A percentile compares a stretch with the other conserved stretches of the same genome.
Evolutionary conservation across 2,797 vertebrate species (phyloP).

Genomic region (Sarcoramphus papa): DNA sequence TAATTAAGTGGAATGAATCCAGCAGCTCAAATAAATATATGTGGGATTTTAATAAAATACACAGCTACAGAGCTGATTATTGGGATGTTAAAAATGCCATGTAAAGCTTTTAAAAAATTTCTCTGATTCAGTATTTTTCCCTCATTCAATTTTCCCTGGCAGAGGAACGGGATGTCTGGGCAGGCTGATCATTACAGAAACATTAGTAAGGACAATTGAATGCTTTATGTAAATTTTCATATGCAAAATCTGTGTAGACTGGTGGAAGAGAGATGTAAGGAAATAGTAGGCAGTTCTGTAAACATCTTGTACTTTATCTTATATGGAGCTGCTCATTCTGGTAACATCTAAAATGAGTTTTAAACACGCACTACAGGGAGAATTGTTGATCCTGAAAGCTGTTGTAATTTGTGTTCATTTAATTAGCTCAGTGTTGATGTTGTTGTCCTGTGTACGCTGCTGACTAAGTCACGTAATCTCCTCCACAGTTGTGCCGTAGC

Average conservation of each 20-base stretch:
- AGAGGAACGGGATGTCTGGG: neutral
- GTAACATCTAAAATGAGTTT: neutral
- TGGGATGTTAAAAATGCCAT: neutral
- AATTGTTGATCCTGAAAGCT: constrained; percentile 59
- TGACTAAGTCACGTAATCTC: constrained; percentile 42
- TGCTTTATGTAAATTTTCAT: neutral
- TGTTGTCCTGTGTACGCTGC: neutral
- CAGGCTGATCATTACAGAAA: constrained; percentile 11
- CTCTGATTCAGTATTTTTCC: neutral
- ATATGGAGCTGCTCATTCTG: neutral
- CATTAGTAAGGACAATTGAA: neutral
- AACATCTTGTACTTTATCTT: neutral
- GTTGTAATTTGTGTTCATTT: constrained; percentile 64
- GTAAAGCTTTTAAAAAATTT: neutral
- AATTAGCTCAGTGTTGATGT: constrained; percentile 67
- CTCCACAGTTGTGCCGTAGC: neutral
- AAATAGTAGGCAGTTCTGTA: neutral
- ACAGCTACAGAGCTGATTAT: neutral
- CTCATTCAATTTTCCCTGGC: neutral
- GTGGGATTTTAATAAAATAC: constrained; percentile 26
- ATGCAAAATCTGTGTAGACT: neutral
- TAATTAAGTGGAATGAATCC: neutral
- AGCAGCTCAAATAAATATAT: constrained; percentile 7
- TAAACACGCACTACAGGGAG: neutral
- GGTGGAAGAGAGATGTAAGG: neutral